Percentiles rank a stretch among this genome's conserved stretches.
Evolutionary conservation across 2,888 invertebrate species (phyloP).

Genomic region (Clostera curtula): DNA sequence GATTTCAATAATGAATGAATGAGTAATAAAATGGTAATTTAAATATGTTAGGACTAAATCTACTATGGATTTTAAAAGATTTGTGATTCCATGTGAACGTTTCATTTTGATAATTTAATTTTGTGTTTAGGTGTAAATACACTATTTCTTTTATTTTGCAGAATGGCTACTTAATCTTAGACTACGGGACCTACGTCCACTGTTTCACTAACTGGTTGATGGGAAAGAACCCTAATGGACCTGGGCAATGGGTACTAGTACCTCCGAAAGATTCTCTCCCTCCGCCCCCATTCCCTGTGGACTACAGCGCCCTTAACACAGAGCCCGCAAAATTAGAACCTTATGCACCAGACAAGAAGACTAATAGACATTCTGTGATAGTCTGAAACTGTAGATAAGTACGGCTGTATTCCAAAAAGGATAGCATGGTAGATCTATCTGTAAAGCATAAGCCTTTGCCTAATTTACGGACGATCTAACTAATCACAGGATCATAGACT

Average conservation of each 20-base stretch:
- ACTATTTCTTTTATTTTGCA: slow-evolving; percentile 39
- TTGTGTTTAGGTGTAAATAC: not conserved
- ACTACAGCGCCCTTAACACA: slow-evolving; percentile 83
- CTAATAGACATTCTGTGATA: slow-evolving; percentile 81
- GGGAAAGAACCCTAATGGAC: slow-evolving; percentile 83
- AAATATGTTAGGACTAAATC: too few species aligned
- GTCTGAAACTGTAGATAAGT: slow-evolving; percentile 46
- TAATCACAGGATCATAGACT: too few species aligned
- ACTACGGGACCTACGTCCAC: slow-evolving; percentile 80
- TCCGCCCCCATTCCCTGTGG: slow-evolving; percentile 80
- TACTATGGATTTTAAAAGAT: too few species aligned
- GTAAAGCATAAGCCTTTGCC: too few species aligned
- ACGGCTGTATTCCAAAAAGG: not conserved
- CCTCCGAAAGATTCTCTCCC: slow-evolving; percentile 72
- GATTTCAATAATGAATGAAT: too few species aligned
- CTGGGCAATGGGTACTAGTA: slow-evolving; percentile 83
- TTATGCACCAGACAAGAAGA: slow-evolving; percentile 80
- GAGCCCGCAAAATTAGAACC: slow-evolving; percentile 81
- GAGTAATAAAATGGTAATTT: too few species aligned
- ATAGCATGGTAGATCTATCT: too few species aligned
- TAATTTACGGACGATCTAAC: too few species aligned
- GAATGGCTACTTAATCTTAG: slow-evolving; percentile 81
- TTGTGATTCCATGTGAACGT: too few species aligned
- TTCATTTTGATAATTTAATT: slow-evolving; percentile 1
- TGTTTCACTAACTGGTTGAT: slow-evolving; percentile 85